phyloP scores from a whole-genome alignment of 1,140 invertebrate species.

The Cydia splendana region DNA sequence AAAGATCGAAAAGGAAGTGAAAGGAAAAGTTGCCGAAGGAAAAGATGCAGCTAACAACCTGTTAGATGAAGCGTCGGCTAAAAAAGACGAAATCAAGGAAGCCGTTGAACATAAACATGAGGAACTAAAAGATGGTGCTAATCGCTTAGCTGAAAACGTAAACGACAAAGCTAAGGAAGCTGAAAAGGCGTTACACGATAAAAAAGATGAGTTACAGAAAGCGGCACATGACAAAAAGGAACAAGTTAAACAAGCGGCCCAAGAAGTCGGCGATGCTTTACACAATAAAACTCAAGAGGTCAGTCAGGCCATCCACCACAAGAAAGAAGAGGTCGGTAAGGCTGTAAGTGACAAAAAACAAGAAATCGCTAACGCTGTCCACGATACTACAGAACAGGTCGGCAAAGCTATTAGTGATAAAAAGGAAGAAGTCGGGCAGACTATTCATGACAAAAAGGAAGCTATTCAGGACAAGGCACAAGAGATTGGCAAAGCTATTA shows the following conservation, averaged over 20 bases:
- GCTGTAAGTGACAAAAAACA: constrained; percentile 25
- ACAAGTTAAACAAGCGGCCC: constrained; percentile 38
- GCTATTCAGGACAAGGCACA: too few species aligned
- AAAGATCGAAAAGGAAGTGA: constrained; percentile 67
- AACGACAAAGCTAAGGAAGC: constrained; percentile 29
- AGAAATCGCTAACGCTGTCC: constrained; percentile 27
- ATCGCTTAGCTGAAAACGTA: constrained; percentile 47
- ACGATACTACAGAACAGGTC: constrained; percentile 32
- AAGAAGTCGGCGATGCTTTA: constrained; percentile 36
- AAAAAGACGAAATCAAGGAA: constrained; percentile 63
- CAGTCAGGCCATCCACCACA: constrained; percentile 41
- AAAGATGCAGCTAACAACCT: constrained; percentile 62
- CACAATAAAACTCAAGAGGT: constrained; percentile 39
- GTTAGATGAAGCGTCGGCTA: constrained; percentile 52
- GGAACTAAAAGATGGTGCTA: constrained; percentile 57
- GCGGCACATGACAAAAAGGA: constrained; percentile 36
- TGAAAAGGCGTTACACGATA: constrained; percentile 16
- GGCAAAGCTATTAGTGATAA: constrained; percentile 24
- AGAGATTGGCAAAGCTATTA: constrained; percentile 27
- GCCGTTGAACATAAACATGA: constrained; percentile 56
- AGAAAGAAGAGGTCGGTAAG: constrained; percentile 37
- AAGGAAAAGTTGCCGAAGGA: constrained; percentile 59
- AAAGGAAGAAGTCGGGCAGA: constrained; percentile 13
- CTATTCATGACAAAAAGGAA: constrained; percentile 27
- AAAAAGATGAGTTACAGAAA: constrained; percentile 34